Evolutionary conservation across 2,797 vertebrate species (phyloP).

Genomic region (Trichosurus vulpecula): DNA sequence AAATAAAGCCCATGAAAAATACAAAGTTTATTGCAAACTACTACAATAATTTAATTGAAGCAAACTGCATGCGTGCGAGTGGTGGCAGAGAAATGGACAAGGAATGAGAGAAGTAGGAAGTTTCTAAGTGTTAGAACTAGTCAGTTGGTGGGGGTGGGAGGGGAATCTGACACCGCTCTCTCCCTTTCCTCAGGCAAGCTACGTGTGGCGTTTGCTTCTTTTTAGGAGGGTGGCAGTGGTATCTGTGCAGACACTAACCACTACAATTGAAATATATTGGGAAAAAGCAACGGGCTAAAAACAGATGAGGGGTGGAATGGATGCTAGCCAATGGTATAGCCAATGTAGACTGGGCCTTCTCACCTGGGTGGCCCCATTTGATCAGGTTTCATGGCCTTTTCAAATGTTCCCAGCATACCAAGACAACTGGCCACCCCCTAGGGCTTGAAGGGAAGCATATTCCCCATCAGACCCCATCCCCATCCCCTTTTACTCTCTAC

Average conservation of each 20-base stretch:
- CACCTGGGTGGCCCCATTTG: neutral
- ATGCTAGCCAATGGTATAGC: neutral
- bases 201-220: constrained; percentile 68
- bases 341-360: constrained; percentile 24
- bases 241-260: constrained; percentile 64
- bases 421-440: constrained; percentile 7
- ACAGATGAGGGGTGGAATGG: constrained; percentile 26
- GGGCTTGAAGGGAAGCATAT: constrained; percentile 35
- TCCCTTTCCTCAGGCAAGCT: constrained; percentile 64
- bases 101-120: constrained; percentile 59
- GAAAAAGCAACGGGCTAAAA: constrained; percentile 41
- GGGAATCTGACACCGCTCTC: constrained; percentile 58
- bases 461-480: constrained; percentile 7
- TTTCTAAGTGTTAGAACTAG: constrained; percentile 69
- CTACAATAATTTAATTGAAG: constrained; percentile 84
- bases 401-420: constrained; percentile 28
- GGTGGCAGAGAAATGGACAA: constrained; percentile 74
- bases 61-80: constrained; percentile 81
- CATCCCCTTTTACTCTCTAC: constrained; percentile 13
- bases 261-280: constrained; percentile 55
- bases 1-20: constrained; percentile 72
- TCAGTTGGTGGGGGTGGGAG: constrained; percentile 35
- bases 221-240: constrained; percentile 64
- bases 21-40: constrained; percentile 82
- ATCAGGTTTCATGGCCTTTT: constrained; percentile 16